Evolutionary conservation across 2,797 vertebrate genomes (phyloP).

Genomic region (Lophius americanus): DNA sequence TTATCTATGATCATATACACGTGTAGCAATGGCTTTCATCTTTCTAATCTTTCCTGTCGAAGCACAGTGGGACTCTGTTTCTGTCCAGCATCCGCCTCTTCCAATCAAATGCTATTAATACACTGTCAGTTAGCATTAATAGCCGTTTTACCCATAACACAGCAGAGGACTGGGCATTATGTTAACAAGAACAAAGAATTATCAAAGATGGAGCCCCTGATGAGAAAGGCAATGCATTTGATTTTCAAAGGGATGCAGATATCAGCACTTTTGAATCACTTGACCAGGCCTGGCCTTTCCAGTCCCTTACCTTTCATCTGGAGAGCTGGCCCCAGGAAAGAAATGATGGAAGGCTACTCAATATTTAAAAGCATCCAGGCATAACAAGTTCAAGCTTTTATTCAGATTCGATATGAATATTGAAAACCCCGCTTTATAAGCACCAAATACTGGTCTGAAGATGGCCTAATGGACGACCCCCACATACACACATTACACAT

Average conservation of each 20-base stretch:
- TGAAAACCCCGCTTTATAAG: slow-evolving; percentile 64
- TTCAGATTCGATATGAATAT: slow-evolving; percentile 75
- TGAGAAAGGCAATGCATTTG: slow-evolving; percentile 67
- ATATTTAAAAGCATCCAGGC: slow-evolving; percentile 74
- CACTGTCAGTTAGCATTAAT: slow-evolving; percentile 46
- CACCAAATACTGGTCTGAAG: slow-evolving; percentile 50
- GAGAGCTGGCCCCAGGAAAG: slow-evolving; percentile 72
- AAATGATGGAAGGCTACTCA: slow-evolving; percentile 73
- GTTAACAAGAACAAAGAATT: slow-evolving; percentile 66
- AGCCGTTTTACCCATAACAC: slow-evolving; percentile 51
- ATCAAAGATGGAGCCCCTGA: slow-evolving; percentile 69
- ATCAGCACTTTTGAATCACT: slow-evolving; percentile 77
- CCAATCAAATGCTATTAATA: slow-evolving; percentile 52
- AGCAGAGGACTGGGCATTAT: slow-evolving; percentile 45
- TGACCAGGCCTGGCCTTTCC: slow-evolving; percentile 74
- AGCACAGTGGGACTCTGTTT: slow-evolving; percentile 16
- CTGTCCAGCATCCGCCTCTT: slow-evolving; percentile 18
- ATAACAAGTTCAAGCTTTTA: slow-evolving; percentile 72
- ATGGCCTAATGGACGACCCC: slow-evolving; percentile 50
- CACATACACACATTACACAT: slow-evolving; percentile 28
- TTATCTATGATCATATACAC: neutral
- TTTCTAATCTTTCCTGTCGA: slow-evolving; percentile 20
- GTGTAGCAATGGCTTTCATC: slow-evolving; percentile 1
- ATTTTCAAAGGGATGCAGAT: slow-evolving; percentile 85
- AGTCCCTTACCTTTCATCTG: slow-evolving; percentile 80